Evolutionary conservation across 37 sponge, comb jelly and placozoan genomes (phyloP).

Genomic region (Lycopodina hypogea): DNA sequence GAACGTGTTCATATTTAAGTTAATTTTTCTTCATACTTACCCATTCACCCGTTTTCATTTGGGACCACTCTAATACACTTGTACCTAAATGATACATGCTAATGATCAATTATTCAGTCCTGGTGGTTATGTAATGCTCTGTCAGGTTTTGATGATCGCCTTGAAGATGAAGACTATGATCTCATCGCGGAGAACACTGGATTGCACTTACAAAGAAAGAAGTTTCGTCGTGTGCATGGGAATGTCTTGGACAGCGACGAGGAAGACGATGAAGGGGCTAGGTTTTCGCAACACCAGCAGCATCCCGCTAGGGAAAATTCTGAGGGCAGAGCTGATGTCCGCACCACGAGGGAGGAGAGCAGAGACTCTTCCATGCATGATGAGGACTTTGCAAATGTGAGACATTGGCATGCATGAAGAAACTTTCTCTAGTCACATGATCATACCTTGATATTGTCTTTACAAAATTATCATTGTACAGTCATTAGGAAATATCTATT

Average conservation of each 20-base stretch:
- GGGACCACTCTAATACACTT: too few relatives aligned
- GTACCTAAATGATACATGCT: too few relatives aligned
- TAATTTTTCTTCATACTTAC: too few relatives aligned
- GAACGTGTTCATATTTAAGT: too few relatives aligned
- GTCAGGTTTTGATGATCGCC: constrained; percentile 32
- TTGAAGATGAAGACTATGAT: constrained; percentile 64
- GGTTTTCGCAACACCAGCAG: background rate
- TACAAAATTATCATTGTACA: too few relatives aligned
- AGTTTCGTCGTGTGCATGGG: constrained; percentile 56
- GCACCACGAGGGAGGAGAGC: background rate
- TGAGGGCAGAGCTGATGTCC: background rate
- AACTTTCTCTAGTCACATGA: too few relatives aligned
- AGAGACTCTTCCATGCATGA: background rate
- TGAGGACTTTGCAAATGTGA: constrained; percentile 20
- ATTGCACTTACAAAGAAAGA: constrained; percentile 49
- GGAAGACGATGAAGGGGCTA: constrained; percentile 43
- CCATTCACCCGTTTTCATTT: too few relatives aligned
- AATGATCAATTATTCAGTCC: too few relatives aligned
- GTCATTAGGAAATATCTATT: too few relatives aligned
- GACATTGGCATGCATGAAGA: background rate
- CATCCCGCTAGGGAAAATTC: background rate
- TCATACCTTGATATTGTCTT: background rate
- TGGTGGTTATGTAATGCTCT: too few relatives aligned
- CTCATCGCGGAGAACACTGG: constrained; percentile 65
- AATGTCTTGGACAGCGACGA: constrained; percentile 63